Evolutionary conservation across 2,113 vertebrate genomes (phyloP).

Genomic region (Ctenodactylus gundi): DNA sequence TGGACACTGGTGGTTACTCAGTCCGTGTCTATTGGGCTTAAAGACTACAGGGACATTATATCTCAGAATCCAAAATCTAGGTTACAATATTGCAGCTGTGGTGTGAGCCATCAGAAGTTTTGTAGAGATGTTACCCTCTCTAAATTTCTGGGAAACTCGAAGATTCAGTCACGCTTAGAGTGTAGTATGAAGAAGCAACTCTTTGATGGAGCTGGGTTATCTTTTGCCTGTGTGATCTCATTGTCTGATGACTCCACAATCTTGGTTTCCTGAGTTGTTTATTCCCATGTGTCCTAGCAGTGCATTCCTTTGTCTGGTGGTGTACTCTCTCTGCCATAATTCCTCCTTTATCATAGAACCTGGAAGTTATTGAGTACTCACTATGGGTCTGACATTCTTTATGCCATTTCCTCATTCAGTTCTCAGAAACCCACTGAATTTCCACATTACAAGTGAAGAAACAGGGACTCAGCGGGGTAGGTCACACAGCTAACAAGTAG

Average conservation of each 20-base stretch:
- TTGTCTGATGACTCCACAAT: neutral
- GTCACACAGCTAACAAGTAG: neutral
- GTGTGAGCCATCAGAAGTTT: neutral
- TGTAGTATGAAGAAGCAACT: neutral
- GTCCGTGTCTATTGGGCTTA: neutral
- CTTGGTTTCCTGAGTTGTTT: neutral
- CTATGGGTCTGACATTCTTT: neutral
- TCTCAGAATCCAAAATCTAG: neutral
- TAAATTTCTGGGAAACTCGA: neutral
- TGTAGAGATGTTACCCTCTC: neutral
- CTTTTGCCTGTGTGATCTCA: neutral
- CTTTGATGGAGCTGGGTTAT: neutral
- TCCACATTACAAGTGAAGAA: neutral
- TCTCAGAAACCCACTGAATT: neutral
- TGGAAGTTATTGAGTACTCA: neutral
- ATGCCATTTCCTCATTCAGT: neutral
- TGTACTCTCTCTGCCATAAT: neutral
- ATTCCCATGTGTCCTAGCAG: neutral
- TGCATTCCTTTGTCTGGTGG: neutral
- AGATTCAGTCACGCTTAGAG: neutral
- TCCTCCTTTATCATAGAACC: no score
- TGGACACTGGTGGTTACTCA: neutral
- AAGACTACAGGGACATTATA: no score
- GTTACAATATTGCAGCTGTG: neutral
- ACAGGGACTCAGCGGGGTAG: neutral